Conservation (phyloP, 2,888 invertebrate genomes). For the Stegana nigrithorax region DNA sequence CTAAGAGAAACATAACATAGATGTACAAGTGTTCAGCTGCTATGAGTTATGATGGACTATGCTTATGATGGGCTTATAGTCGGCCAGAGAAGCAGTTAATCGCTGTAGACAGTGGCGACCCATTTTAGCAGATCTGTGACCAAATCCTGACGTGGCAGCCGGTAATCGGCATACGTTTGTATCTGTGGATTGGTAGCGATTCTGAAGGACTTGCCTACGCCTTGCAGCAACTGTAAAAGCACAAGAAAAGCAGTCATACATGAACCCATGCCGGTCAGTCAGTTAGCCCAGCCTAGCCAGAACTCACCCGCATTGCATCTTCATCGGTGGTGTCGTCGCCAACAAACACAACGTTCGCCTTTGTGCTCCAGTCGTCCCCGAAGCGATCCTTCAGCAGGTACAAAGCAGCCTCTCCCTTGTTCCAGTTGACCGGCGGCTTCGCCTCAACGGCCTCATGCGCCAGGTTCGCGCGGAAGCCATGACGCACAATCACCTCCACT, state of each 20-base stretch:
- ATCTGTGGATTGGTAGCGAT: constrained; percentile 77
- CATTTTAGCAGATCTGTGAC: constrained; percentile 79
- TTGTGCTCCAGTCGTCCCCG: constrained; percentile 78
- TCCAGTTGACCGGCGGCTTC: constrained; percentile 77
- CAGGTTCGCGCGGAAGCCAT: constrained; percentile 75
- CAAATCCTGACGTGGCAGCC: constrained; percentile 78
- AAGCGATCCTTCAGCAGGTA: constrained; percentile 80
- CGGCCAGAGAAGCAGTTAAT: constrained; percentile 24
- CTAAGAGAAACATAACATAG: no score
- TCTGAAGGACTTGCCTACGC: constrained; percentile 81
- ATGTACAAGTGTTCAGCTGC: no score
- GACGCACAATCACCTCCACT: constrained; percentile 72
- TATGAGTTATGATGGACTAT: no score
- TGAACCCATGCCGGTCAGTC: not conserved
- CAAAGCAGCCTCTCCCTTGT: constrained; percentile 75
- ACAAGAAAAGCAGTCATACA: not conserved
- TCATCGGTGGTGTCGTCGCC: constrained; percentile 92
- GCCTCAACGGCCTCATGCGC: constrained; percentile 82
- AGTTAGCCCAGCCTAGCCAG: no score
- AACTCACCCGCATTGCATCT: constrained; percentile 84
- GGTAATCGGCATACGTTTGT: constrained; percentile 78
- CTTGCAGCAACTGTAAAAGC: constrained; percentile 74
- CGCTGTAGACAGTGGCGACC: constrained; percentile 69
- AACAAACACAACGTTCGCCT: constrained; percentile 82
- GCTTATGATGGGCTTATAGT: no score